Conservation (phyloP, 2,797 vertebrate genomes). For the Anisognathus igniventris region DNA sequence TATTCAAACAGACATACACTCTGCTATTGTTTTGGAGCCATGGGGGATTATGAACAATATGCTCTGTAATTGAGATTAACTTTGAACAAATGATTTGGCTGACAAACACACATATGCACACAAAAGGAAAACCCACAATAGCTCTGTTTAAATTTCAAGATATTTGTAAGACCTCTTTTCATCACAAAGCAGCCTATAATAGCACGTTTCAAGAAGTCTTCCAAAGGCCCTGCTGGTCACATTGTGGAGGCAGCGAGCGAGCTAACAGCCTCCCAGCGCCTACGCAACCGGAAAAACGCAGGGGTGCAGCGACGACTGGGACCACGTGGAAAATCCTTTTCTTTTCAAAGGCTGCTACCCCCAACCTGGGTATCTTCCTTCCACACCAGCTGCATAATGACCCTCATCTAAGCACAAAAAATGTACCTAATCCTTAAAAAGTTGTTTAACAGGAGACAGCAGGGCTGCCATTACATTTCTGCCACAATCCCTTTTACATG, state of each 20-base stretch:
- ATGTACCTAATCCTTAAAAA: not conserved
- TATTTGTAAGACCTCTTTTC: slow-evolving; percentile 52
- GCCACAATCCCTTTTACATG: not conserved
- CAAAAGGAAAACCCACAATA: slow-evolving; percentile 36
- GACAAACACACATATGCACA: slow-evolving; percentile 12
- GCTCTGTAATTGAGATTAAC: slow-evolving; percentile 55
- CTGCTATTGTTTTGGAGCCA: slow-evolving; percentile 41
- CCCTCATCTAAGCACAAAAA: not conserved
- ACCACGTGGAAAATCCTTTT: not conserved
- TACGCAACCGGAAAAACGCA: not conserved
- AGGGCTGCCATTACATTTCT: not conserved
- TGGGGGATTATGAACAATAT: slow-evolving; percentile 57
- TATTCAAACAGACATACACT: slow-evolving; percentile 16
- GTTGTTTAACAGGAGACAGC: not conserved
- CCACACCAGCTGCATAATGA: not conserved
- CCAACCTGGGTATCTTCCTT: not conserved
- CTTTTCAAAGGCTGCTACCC: not conserved
- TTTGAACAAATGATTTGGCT: slow-evolving; percentile 55
- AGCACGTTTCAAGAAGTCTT: slow-evolving; percentile 35
- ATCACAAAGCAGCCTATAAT: slow-evolving; percentile 37
- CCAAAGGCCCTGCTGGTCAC: slow-evolving; percentile 54
- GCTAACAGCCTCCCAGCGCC: slow-evolving; percentile 51
- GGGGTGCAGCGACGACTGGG: not conserved
- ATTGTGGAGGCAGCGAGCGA: slow-evolving; percentile 51
- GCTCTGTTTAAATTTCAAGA: slow-evolving; percentile 46